Evolutionary conservation across 2,797 vertebrate species (phyloP), one percentile per base, ranked within the genome.

Genomic region (Ispidina picta): DNA sequence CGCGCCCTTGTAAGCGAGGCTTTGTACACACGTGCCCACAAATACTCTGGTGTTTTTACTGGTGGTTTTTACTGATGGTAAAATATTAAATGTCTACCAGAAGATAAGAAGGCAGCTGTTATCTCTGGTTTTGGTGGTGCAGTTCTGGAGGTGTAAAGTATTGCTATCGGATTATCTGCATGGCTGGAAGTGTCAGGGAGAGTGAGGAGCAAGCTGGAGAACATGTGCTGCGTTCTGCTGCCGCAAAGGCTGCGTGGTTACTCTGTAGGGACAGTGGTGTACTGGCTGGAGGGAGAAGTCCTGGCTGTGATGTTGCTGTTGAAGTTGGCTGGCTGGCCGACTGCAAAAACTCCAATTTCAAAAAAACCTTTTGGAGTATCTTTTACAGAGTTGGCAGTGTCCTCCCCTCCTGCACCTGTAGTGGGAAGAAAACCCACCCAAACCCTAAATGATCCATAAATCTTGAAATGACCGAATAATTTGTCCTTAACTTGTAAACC

Each of bases 11-110:
- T 92, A 58, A 37, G 20, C 58, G 69, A 94, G 37, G 58, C 73
- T 93, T 63, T 77, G 78, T 70, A 17, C 15, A 7, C 75, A 39
- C 5, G 0, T 43, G 9, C 51, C 63, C 56, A 26, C 20, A 39
- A n/a, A 74, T 56, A 65, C 46, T 80, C 58, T 39, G 15, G 17
- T 63, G 64, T 39, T 59, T 86, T 65, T 80, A 31, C 48, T 51
- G n/a, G 37, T 39, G 37, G 37, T 39, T 39, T 39, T 39, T 39
- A 39, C 37, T 21, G 73, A 66, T 85, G 62, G 66, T 78, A 72
- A 87, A 89, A 84, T 95, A 93, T 81, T 91, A 87, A 94, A 87
- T 63, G 66, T 23, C 44, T 90, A 52, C 58, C 51, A 83, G 73
- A 44, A 75, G 44, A 89, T 81, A 83, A 83, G 35, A 85, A 75